These are phyloP conservation scores for Lycaena phlaeas DNA, from an alignment of 2,888 invertebrate genomes.

Conservation along the genomic window DNA sequence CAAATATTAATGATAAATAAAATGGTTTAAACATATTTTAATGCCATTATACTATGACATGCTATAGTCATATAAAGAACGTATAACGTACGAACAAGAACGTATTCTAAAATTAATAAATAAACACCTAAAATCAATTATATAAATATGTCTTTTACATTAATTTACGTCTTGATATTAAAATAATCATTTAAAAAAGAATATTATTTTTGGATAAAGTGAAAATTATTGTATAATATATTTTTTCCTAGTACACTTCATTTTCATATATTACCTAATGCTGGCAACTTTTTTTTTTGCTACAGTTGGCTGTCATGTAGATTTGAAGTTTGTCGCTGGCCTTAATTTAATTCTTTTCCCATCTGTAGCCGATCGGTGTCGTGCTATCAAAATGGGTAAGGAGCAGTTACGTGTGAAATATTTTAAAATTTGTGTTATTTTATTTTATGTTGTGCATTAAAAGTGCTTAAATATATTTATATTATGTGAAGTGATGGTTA, in stretches of 20 bases:
- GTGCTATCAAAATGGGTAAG: conserved; percentile 73
- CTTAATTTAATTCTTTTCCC: conserved; percentile 64
- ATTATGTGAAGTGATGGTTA: conserved; percentile 37
- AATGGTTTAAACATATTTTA: too few relatives aligned
- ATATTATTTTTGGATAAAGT: too few relatives aligned
- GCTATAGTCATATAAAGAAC: too few relatives aligned
- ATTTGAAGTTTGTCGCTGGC: conserved; percentile 51
- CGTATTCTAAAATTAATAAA: too few relatives aligned
- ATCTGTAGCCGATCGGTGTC: conserved; percentile 72
- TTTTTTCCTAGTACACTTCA: neutral
- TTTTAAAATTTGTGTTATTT: conserved; percentile 37
- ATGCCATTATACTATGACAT: too few relatives aligned
- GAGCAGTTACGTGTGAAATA: conserved; percentile 54
- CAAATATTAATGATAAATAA: too few relatives aligned
- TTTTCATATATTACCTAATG: conserved; percentile 15
- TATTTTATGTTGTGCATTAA: conserved; percentile 31
- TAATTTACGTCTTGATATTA: too few relatives aligned
- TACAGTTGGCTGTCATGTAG: conserved; percentile 42
- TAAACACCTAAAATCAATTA: too few relatives aligned
- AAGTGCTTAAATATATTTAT: conserved; percentile 35
- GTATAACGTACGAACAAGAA: too few relatives aligned
- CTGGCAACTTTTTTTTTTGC: conserved; percentile 30
- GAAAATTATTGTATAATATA: neutral
- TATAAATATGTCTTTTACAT: too few relatives aligned
- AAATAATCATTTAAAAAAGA: too few relatives aligned